Base-by-base conservation (phyloP, 2,888 invertebrate genomes). In the Campoletis raptor region DNA sequence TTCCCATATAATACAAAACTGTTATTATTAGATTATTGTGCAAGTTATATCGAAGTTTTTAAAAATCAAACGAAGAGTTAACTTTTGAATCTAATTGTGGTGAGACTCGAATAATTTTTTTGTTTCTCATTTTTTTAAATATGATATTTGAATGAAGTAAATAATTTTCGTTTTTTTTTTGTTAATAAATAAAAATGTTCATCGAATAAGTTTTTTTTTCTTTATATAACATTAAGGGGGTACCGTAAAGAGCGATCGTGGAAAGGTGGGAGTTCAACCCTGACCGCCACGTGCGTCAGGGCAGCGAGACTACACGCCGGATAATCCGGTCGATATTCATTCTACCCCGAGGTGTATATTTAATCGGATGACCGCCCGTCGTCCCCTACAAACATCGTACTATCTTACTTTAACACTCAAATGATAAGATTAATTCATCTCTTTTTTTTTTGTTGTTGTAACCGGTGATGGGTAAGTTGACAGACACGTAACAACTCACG, bases 211-310 rank as follows among this genome's bases (percentile, higher is more conserved):
- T 30, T 57, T 2, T 24, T 30, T 10, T 24, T 30, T 57, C 15
- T 61, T 15, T 30, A 40, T 18, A 67, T 10, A 40, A 67, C 40
- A 18, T 37, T 4, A 45, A 69, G 40, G 69, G 72, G 30, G 40
- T 48, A 66, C 69, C 36, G 57, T 69, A 24, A 57, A 69, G 24
- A 42, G 54, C 12, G 67, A 48, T 24, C 12, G 40, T 57, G 36
- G 42, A 66, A 36, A 54, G 69, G 24, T 40, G 40, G 37, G 57
- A 57, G 73, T 42, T 54, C 67, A 69, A 81, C 85, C 79, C 80
- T 85, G 85, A 85, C 83, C 79, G 76, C 70, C 85, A 80, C 83
- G 85, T 85, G 85, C 69, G 52, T 64, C 67, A 67, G 70, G 12
- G 24, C 36, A 48, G 18, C 54, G 37, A 57, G 70, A 79, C 69